phyloP scores from a whole-genome alignment of 2,888 invertebrate genomes.

The Troides aeacus region DNA sequence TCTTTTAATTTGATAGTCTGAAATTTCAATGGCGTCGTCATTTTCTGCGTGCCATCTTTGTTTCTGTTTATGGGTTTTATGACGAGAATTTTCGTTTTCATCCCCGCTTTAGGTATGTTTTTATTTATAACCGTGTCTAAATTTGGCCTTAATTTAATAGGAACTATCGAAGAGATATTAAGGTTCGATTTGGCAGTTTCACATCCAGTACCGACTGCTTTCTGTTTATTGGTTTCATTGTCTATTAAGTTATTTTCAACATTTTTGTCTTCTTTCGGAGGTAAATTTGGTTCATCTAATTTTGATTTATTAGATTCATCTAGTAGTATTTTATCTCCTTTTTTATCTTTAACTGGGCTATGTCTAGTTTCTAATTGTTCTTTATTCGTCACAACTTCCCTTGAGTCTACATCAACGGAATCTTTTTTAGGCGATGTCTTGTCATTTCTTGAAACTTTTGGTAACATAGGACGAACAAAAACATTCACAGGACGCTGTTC shows the following conservation, averaged over 20 bases:
- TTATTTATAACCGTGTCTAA: constrained; percentile 70
- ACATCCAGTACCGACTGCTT: constrained; percentile 15
- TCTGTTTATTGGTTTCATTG: constrained; percentile 27
- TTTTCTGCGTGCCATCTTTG: constrained; percentile 52
- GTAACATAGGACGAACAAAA: constrained; percentile 66
- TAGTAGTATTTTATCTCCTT: constrained; percentile 28
- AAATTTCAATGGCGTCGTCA: constrained; percentile 59
- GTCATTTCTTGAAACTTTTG: constrained; percentile 55
- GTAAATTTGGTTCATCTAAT: not conserved
- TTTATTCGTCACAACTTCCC: constrained; percentile 46
- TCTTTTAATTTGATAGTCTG: constrained; percentile 86
- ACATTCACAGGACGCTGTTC: constrained; percentile 49
- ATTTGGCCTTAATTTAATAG: constrained; percentile 64
- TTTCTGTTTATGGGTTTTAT: constrained; percentile 71
- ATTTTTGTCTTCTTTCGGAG: not conserved
- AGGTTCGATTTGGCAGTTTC: constrained; percentile 42
- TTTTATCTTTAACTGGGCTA: constrained; percentile 87
- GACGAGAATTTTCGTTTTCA: constrained; percentile 73
- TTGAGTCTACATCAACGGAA: constrained; percentile 40
- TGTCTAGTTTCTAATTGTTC: constrained; percentile 49
- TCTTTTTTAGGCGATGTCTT: constrained; percentile 69
- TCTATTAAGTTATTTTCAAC: constrained; percentile 30
- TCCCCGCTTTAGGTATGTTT: constrained; percentile 67
- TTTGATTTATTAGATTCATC: constrained; percentile 7
- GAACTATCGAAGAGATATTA: constrained; percentile 50